Evolutionary conservation across 1,140 invertebrate species (phyloP), one percentile per base, ranked within the genome.

Genomic region (Penaeus japonicus): DNA sequence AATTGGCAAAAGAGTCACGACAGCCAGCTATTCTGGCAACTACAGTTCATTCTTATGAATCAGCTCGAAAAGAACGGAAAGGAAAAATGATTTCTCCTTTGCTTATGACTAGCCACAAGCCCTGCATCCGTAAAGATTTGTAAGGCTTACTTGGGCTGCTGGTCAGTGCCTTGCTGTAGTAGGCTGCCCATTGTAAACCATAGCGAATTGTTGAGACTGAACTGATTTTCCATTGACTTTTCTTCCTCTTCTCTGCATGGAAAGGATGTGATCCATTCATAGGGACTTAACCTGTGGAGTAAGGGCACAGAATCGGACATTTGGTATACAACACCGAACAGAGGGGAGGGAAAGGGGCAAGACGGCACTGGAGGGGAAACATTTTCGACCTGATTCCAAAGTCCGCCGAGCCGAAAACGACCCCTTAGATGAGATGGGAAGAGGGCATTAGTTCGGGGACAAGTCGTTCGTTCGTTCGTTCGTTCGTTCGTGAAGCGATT

Each of bases 251-350:
- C 93, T 91, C 96, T 90, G 86, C 96, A 97, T 0, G 96, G 96
- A 93, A 97, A 0, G 96, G 96, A 93, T 95, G 96, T 96, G 90
- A 94, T 94, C 96, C 97, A 97, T 94, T 97, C 96, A 59, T 94
- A 94, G 0, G 96, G 96, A 90, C 95, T 95, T 83, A 97, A 92
- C 88, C 96, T 92, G 89, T 20, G 78, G 70, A 77, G 81, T 30
- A 84, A 62, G 75, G 77, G 82, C 53, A 89, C 59, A 75, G 59
- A 82, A n/a, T 84, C 39, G 83, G 83, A 84, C 65, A 75, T 10
- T 24, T 73, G 35, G 83, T 27, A 27, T 39, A 59, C 35, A 47
- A 87, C 59, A 79, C 85, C 18, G 22, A 82, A 59, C 57, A 55
- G 35, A 20, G 57, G 59, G 59, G 57, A 57, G 20, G 27, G 18